Conservation (phyloP, 2,113 vertebrate species). For the Myotis lucifugus region DNA sequence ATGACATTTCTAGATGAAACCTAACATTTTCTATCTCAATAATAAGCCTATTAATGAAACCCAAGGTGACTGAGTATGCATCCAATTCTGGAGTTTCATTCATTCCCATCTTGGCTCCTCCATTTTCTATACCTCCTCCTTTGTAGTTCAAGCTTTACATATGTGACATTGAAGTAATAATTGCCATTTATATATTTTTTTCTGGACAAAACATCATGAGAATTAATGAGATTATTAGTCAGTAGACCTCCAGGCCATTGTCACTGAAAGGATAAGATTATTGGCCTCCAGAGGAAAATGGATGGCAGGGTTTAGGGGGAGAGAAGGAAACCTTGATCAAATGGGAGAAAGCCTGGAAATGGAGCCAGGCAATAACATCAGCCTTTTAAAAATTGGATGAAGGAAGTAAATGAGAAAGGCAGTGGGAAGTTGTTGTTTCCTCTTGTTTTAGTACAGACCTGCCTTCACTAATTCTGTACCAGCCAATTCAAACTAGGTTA, state of each 20-base stretch:
- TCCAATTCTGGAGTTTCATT: neutral
- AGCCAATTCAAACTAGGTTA: neutral
- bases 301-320: neutral
- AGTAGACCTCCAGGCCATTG: slow-evolving; percentile 41
- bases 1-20: slow-evolving; percentile 15
- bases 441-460: neutral
- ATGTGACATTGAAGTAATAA: slow-evolving; percentile 44
- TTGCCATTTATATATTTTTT: slow-evolving; percentile 52
- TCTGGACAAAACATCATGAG: slow-evolving; percentile 35
- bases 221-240: slow-evolving; percentile 62
- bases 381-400: neutral
- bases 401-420: neutral
- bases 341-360: neutral
- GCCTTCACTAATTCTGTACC: neutral
- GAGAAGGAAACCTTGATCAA: neutral
- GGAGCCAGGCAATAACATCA: neutral
- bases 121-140: slow-evolving; percentile 17
- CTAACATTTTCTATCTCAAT: neutral
- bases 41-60: slow-evolving; percentile 50
- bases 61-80: neutral
- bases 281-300: neutral
- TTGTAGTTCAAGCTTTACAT: slow-evolving; percentile 2
- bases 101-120: neutral
- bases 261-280: neutral
- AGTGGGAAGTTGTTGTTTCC: neutral